These are phyloP conservation scores for Aspidoscelis tigris DNA, from an alignment of 2,113 vertebrate genomes.

Conservation along the genomic window DNA sequence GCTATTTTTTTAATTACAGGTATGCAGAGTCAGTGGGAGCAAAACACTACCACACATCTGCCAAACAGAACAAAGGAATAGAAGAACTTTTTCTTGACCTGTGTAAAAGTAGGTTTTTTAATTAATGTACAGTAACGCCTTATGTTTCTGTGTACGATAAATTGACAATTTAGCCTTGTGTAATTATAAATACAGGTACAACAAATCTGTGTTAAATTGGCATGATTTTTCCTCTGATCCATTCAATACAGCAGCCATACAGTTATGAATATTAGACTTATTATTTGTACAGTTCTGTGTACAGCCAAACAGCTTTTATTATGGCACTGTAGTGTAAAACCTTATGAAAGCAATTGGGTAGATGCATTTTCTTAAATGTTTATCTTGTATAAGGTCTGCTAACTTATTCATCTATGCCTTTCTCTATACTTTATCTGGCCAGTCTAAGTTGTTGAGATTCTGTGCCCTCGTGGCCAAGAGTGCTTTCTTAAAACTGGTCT, in stretches of 20 bases:
- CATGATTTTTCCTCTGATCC: background rate
- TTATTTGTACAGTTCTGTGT: too few species aligned
- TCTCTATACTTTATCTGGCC: too few species aligned
- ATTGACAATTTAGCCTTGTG: background rate
- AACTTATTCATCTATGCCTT: too few species aligned
- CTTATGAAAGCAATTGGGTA: too few species aligned
- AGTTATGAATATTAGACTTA: too few species aligned
- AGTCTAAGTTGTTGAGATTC: background rate
- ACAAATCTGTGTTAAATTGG: background rate
- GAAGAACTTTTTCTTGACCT: slow-evolving; percentile 98
- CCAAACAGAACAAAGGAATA: slow-evolving; percentile 98
- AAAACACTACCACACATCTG: slow-evolving; percentile 97
- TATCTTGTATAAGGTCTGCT: too few species aligned
- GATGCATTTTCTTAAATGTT: too few species aligned
- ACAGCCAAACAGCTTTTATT: too few species aligned
- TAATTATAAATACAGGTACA: background rate
- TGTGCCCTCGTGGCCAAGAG: background rate
- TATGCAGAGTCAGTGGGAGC: slow-evolving; percentile 97
- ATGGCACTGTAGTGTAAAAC: too few species aligned
- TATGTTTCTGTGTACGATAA: background rate
- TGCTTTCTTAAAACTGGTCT: background rate
- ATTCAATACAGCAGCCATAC: background rate
- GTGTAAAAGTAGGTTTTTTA: slow-evolving; percentile 91
- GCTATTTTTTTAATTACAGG: slow-evolving; percentile 68
- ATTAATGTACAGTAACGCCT: background rate